Evolutionary conservation across 2,113 vertebrate genomes (phyloP).

Genomic region (Centropristis striata): DNA sequence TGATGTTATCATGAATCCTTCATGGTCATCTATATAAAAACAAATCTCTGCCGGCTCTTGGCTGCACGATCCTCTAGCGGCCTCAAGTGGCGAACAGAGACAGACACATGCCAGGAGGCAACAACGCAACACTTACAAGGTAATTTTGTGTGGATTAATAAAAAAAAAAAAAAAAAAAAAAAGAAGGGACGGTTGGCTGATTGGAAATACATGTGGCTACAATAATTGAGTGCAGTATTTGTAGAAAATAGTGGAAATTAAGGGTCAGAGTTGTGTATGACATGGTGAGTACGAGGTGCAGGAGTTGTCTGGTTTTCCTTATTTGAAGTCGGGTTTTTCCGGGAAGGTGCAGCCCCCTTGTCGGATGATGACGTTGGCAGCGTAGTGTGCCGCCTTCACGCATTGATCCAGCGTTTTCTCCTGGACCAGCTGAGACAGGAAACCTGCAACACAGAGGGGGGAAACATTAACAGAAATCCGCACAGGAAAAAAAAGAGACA

Average conservation of each 20-base stretch:
- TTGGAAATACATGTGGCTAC: background rate
- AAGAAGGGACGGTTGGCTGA: slow-evolving; percentile 6
- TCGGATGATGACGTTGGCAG: slow-evolving; percentile 93
- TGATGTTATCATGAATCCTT: background rate
- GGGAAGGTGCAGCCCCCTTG: slow-evolving; percentile 96
- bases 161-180: background rate
- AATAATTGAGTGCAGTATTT: background rate
- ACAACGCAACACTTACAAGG: slow-evolving; percentile 8
- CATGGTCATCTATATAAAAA: background rate
- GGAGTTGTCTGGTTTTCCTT: slow-evolving; percentile 70
- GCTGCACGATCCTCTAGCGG: slow-evolving; percentile 30
- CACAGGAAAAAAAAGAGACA: background rate
- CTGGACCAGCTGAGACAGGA: slow-evolving; percentile 94
- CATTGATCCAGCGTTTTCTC: slow-evolving; percentile 91
- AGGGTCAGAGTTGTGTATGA: slow-evolving; percentile 21
- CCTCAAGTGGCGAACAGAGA: slow-evolving; percentile 65
- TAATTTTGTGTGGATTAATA: background rate
- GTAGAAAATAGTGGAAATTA: background rate
- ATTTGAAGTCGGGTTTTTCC: slow-evolving; percentile 95
- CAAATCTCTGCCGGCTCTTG: background rate
- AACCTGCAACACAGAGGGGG: slow-evolving; percentile 83
- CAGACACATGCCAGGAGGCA: slow-evolving; percentile 80
- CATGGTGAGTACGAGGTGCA: slow-evolving; percentile 20
- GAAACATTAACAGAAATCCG: background rate
- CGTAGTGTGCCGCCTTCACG: slow-evolving; percentile 94